Base-by-base conservation (phyloP, 2,113 vertebrate species). In the Leptocoma aspasia region DNA sequence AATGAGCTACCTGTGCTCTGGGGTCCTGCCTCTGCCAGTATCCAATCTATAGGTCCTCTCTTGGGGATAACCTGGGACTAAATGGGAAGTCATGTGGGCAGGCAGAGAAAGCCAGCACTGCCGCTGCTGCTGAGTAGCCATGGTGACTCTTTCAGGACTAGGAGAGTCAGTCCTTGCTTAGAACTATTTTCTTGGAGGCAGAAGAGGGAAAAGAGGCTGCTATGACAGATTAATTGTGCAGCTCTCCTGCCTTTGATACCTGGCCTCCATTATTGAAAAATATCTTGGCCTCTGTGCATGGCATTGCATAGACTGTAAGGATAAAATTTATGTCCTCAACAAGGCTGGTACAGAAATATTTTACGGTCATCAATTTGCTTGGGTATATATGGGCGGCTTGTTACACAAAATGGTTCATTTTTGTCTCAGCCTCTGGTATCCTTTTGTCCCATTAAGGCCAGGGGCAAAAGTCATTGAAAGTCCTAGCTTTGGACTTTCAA, bases 11-110 rank as follows among this genome's bases (percentile, higher is more conserved):
- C 7, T 70, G 15, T 70, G 27, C n/a, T 83, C 18, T 35, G 18
- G 60, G 54, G n/a, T 42, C 80, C 64, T 61, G 28, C 17, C 30
- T 73, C 87, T 57, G 8, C 47, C 2, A 39, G 6, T 35, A 33
- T 45, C 24, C 17, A 15, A 12, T 9, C 16, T 20, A 1, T 1
- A 23, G 45, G 45, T 31, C 23, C 6, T 57, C 4, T 37, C 42
- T 33, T 11, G 1, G 3, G 9, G 12, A 15, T 27, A 50, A 30
- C 13, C 7, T 64, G 57, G 21, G 39, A 30, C 21, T 57, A 11
- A 10, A 9, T 0, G 15, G 52, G 28, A 73, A 59, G 21, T 49
- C 13, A 6, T 3, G 17, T 0, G 3, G 49, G 14, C 63, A 80
- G 53, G 27, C 33, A 71, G 23, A 17, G 27, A 82, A 78, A 54